Conservation (phyloP, 1,140 invertebrate genomes). For the Diuraphis noxia region DNA sequence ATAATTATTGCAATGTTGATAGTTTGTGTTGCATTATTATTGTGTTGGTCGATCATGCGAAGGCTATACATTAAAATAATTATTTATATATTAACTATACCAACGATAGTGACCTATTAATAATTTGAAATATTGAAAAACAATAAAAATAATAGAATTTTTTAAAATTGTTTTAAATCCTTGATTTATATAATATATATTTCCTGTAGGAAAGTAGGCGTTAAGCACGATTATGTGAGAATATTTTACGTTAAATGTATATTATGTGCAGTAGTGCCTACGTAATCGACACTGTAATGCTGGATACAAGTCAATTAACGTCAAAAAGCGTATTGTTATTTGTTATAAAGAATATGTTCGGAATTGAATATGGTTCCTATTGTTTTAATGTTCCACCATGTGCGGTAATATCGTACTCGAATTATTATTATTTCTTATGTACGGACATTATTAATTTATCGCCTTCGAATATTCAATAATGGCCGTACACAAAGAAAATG, state of each 20-base stretch:
- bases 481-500: neutral
- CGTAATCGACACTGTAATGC: neutral
- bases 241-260: neutral
- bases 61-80: neutral
- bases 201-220: neutral
- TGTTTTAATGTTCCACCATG: neutral
- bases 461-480: neutral
- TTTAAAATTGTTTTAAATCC: neutral
- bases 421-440: neutral
- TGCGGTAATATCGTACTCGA: neutral
- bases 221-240: neutral
- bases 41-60: neutral
- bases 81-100: neutral
- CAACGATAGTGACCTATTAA: neutral
- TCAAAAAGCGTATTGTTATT: neutral
- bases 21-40: no score
- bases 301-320: neutral
- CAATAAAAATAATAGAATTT: neutral
- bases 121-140: neutral
- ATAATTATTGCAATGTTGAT: no score
- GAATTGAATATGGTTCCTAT: neutral
- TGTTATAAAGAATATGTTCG: neutral
- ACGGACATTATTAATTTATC: neutral
- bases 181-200: slow-evolving; percentile 16
- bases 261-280: neutral